Evolutionary conservation across 2,113 vertebrate species (phyloP), one percentile per base, ranked within the genome.

Genomic region (Crotalus viridis): DNA sequence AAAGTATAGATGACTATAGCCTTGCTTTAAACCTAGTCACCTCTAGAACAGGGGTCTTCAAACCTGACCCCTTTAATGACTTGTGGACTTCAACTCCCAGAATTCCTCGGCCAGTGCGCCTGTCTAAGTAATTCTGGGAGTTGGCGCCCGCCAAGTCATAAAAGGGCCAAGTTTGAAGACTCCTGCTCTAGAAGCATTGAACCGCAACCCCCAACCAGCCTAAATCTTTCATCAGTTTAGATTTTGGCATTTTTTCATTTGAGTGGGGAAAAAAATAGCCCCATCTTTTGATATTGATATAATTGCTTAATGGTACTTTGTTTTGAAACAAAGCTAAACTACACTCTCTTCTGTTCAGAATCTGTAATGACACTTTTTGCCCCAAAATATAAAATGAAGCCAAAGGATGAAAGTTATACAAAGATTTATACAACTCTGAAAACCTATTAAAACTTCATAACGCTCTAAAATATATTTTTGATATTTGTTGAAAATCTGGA

Each of bases 271-370:
- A 81, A 81, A 39, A 85, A 43, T 1, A 85, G 33, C 9, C 19
- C 5, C 3, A 85, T 48, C 43, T 46, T 46, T 86, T 86, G 85
- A 24, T 6, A 9, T 5, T n/a, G 19, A 17, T n/a, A n/a, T 7
- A 33, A 74, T 74, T 39, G n/a, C 15, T 33, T 74, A 19, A 39
- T 19, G n/a, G 15, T 33, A 39, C 69, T 74, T 17, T 39, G n/a
- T 2, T 39, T 13, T 74, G 15, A 74, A 74, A 74, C 13, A 74
- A 28, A 69, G 95, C 81, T 3, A 1, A 52, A 85, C 4, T 26
- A 0, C 39, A 94, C 96, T 1, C 96, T 33, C 96, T 94, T 1
- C 93, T 90, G 96, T 91, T 5, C 74, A 22, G 0, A 0, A 1
- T 15, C 5, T n/a, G 88, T 1, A 92, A 54, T 33, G 85, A 91